A percentile compares a stretch with the other conserved stretches of the same genome.
Evolutionary conservation across 2,797 vertebrate genomes (phyloP).

Genomic region (Garrulus glandarius): DNA sequence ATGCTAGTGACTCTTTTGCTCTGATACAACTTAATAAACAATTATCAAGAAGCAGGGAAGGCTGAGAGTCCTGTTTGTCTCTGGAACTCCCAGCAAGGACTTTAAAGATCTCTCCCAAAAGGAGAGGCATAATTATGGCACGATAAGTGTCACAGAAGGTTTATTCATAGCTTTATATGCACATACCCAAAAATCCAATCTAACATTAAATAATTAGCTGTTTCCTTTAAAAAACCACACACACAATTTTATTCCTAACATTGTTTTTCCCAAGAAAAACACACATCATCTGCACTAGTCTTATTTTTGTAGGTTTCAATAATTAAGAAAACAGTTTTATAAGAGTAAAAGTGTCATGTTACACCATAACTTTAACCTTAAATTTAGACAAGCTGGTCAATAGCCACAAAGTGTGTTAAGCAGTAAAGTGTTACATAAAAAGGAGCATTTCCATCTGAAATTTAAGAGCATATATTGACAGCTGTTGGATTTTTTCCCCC

Average conservation of each 20-base stretch:
- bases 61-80: too few relatives aligned
- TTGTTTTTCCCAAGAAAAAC: neutral
- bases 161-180: neutral
- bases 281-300: neutral
- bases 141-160: neutral
- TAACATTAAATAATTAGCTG: neutral
- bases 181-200: neutral
- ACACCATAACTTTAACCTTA: neutral
- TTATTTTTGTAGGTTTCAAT: neutral
- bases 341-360: neutral
- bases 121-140: too few relatives aligned
- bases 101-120: too few relatives aligned
- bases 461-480: conserved; percentile 37
- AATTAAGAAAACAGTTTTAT: neutral
- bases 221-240: neutral
- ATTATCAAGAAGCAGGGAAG: too few relatives aligned
- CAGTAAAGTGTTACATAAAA: conserved; percentile 27
- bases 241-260: neutral
- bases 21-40: too few relatives aligned
- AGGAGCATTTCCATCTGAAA: conserved; percentile 34
- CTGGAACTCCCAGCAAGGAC: too few relatives aligned
- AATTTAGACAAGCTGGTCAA: neutral
- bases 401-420: conserved; percentile 16
- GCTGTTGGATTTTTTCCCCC: neutral
- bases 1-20: too few relatives aligned